phyloP scores from a whole-genome alignment of 2,113 vertebrate genomes.

The Alosa alosa region DNA sequence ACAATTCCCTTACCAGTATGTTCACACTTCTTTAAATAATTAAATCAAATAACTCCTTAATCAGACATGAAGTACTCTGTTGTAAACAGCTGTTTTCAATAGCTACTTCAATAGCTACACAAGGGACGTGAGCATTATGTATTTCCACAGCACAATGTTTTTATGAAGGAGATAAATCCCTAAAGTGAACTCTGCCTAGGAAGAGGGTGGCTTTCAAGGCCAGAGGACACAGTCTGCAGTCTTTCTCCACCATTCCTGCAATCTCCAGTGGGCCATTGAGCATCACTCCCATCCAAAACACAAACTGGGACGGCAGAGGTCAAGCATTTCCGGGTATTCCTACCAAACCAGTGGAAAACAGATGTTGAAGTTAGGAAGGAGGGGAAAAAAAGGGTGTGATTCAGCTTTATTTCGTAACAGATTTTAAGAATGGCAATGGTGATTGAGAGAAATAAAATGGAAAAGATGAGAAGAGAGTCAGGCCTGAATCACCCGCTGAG shows the following conservation, averaged over 20 bases:
- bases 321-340: neutral
- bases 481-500: neutral
- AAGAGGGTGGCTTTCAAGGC: neutral
- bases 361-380: neutral
- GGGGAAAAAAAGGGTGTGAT: neutral
- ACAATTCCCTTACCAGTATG: neutral
- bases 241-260: neutral
- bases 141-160: neutral
- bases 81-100: neutral
- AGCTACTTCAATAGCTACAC: neutral
- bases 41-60: constrained; percentile 2
- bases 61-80: constrained; percentile 8
- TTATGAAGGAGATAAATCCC: neutral
- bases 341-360: neutral
- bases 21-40: neutral
- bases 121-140: neutral
- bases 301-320: neutral
- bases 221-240: neutral
- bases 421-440: neutral
- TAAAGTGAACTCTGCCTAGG: neutral
- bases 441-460: neutral
- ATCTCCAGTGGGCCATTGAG: neutral
- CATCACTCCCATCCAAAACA: neutral
- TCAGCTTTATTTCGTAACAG: neutral
- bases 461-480: neutral